Conservation (phyloP, 2,888 invertebrate genomes). For the Latrodectus hesperus region DNA sequence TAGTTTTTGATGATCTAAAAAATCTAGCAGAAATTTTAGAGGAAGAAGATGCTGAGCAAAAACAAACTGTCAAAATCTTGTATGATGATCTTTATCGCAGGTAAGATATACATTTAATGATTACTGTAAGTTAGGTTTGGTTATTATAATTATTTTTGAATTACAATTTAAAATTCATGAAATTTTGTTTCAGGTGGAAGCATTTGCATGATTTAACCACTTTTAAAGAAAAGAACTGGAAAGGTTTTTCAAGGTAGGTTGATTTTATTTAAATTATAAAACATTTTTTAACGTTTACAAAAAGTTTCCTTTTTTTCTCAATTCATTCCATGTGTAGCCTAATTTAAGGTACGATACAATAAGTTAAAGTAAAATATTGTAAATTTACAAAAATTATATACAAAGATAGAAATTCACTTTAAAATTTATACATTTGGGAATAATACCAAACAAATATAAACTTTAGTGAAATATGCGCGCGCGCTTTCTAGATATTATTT, state of each 20-base stretch:
- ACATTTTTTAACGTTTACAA: no score
- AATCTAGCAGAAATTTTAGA: conserved; percentile 25
- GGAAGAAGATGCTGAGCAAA: conserved; percentile 39
- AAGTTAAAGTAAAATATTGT: no score
- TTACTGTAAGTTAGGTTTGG: not conserved
- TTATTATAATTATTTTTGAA: not conserved
- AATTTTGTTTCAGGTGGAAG: conserved; percentile 81
- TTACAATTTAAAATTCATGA: not conserved
- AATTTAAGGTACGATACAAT: no score
- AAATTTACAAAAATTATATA: no score
- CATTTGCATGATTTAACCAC: conserved; percentile 88
- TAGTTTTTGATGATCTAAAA: conserved; percentile 42
- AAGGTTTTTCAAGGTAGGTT: conserved; percentile 86
- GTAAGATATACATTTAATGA: not conserved
- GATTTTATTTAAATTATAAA: no score
- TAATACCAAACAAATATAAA: no score
- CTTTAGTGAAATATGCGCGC: no score
- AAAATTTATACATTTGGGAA: no score
- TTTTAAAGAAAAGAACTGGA: conserved; percentile 91
- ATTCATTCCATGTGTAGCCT: no score
- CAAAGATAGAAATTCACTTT: no score
- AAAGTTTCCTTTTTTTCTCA: no score
- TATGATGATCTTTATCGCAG: conserved; percentile 46
- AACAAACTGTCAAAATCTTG: conserved; percentile 32
- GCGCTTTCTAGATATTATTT: no score